phyloP scores from a whole-genome alignment of 1,140 invertebrate genomes.

The Pseudomyrmex cubaensis region DNA sequence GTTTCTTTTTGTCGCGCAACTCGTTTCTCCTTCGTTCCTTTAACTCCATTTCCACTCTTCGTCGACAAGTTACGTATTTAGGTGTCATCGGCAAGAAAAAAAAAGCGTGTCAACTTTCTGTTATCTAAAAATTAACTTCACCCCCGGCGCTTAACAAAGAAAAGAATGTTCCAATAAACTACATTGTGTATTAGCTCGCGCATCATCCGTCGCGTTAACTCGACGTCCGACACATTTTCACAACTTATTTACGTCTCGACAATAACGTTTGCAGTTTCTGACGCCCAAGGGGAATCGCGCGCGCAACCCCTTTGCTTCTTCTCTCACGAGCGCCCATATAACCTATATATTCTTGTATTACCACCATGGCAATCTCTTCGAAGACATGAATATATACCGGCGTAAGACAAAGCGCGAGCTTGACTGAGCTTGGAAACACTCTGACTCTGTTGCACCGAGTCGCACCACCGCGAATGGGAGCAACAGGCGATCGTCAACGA shows the following conservation, averaged over 20 bases:
- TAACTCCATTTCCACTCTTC: conserved; percentile 1
- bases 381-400: background rate
- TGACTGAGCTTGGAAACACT: conserved; percentile 7
- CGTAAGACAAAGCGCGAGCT: conserved; percentile 12
- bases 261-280: background rate
- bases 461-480: conserved; percentile 19
- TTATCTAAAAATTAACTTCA: background rate
- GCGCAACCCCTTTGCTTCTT: background rate
- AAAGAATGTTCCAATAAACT: background rate
- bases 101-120: background rate
- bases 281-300: background rate
- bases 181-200: background rate
- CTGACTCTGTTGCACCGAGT: conserved; percentile 35
- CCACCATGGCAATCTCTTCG: conserved; percentile 3
- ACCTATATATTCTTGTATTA: background rate
- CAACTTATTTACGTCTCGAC: conserved; percentile 8
- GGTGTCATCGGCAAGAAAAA: background rate
- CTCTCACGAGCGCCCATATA: too few relatives aligned
- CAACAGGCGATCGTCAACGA: conserved; percentile 61
- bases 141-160: background rate
- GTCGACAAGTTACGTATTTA: background rate
- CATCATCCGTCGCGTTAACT: background rate
- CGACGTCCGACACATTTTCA: background rate
- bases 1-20: background rate
- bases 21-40: background rate